Conservation (phyloP, 2,797 vertebrate species). For the Acridotheres tristis region DNA sequence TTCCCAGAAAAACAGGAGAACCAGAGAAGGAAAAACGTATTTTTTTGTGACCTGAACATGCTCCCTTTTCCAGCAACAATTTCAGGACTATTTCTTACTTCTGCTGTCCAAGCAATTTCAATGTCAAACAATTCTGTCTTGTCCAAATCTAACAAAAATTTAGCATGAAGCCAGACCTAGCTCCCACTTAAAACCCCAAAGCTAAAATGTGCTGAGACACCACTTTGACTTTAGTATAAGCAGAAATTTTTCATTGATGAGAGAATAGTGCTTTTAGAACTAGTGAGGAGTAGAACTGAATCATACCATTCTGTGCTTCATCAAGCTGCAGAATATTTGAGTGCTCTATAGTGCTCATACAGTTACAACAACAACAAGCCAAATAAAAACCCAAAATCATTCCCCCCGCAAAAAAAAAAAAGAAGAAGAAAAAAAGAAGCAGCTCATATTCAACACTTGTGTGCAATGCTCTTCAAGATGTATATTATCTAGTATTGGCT, state of each 20-base stretch:
- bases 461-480: background rate
- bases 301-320: background rate
- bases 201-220: background rate
- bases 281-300: background rate
- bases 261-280: background rate
- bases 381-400: background rate
- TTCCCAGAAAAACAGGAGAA: background rate
- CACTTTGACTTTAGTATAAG: background rate
- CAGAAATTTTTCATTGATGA: background rate
- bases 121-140: background rate
- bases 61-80: background rate
- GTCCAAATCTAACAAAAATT: background rate
- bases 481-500: background rate
- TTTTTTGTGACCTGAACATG: background rate
- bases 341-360: background rate
- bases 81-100: background rate
- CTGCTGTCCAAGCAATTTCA: background rate
- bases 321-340: background rate
- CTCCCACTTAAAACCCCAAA: background rate
- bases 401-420: accelerated
- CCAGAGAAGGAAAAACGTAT: background rate
- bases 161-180: background rate
- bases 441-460: background rate
- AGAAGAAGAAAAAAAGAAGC: accelerated
- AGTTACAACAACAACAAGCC: background rate